Percentiles rank a stretch among this genome's conserved stretches.
Evolutionary conservation across 2,113 vertebrate species (phyloP).

Genomic region (Halcyon malimbica): DNA sequence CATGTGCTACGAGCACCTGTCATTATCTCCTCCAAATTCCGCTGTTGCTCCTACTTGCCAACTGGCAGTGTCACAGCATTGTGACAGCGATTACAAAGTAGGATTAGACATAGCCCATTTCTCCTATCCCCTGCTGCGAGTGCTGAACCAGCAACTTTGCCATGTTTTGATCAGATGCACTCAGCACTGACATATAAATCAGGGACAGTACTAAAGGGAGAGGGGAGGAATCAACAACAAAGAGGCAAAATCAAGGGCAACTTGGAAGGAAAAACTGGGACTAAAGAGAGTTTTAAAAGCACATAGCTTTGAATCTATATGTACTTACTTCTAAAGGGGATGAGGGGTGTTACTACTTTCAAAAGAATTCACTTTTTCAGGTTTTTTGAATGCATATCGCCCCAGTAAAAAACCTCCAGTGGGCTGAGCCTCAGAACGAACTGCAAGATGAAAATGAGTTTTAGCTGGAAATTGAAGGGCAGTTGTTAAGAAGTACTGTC

Average conservation of each 20-base stretch:
- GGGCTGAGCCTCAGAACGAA: slow-evolving; percentile 15
- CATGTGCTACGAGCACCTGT: not conserved
- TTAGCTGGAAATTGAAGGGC: slow-evolving; percentile 31
- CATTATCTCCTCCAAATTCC: not conserved
- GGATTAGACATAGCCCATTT: slow-evolving; percentile 19
- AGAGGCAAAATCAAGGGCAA: slow-evolving; percentile 58
- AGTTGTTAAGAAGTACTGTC: slow-evolving; percentile 25
- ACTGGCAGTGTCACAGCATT: not conserved
- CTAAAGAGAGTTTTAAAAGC: slow-evolving; percentile 27
- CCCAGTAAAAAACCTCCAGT: slow-evolving; percentile 30
- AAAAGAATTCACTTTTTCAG: slow-evolving; percentile 40
- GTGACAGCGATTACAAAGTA: not conserved
- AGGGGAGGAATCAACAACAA: slow-evolving; percentile 38
- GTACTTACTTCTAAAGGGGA: slow-evolving; percentile 36
- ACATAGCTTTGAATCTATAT: slow-evolving; percentile 38
- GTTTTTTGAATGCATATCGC: not conserved
- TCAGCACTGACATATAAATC: slow-evolving; percentile 36
- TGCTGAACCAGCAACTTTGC: slow-evolving; percentile 63
- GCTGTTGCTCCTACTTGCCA: not conserved
- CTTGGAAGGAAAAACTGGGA: not conserved
- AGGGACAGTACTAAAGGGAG: slow-evolving; percentile 27
- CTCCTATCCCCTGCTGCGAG: slow-evolving; percentile 44
- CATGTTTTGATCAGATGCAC: slow-evolving; percentile 47
- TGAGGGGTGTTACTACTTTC: slow-evolving; percentile 16
- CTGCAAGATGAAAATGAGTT: slow-evolving; percentile 24